phyloP scores from a whole-genome alignment of 2,797 vertebrate genomes.

The Epinephelus coioides region DNA sequence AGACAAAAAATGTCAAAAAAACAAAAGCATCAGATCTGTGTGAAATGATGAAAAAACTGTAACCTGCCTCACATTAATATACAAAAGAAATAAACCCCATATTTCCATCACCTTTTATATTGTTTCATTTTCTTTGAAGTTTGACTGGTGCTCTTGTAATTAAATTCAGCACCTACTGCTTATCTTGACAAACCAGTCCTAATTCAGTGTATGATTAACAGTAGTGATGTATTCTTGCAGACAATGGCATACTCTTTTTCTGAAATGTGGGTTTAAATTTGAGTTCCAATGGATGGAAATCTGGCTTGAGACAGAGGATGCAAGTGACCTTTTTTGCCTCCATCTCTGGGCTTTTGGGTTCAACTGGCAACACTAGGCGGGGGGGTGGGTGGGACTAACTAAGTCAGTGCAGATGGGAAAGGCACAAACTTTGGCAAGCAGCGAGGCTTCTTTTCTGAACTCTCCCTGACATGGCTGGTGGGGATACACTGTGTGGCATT shows the following conservation, averaged over 20 bases:
- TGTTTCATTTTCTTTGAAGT: too few relatives aligned
- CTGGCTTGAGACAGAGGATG: neutral
- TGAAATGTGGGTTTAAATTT: neutral
- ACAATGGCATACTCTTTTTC: neutral
- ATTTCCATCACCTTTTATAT: too few relatives aligned
- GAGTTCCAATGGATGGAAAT: neutral
- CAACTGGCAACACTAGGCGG: neutral
- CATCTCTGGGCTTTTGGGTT: neutral
- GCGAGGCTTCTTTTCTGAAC: neutral
- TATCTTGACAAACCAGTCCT: too few relatives aligned
- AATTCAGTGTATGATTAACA: too few relatives aligned
- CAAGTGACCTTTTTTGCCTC: neutral
- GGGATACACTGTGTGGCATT: constrained; percentile 1
- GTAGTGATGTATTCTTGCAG: neutral
- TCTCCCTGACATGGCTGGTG: constrained; percentile 7
- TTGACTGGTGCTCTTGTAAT: too few relatives aligned
- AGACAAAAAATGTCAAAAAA: too few relatives aligned
- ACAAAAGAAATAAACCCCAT: too few relatives aligned
- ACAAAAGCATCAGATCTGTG: too few relatives aligned
- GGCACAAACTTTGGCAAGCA: constrained; percentile 12
- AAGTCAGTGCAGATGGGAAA: neutral
- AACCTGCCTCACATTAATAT: too few relatives aligned
- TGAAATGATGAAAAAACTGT: too few relatives aligned
- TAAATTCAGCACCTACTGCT: too few relatives aligned
- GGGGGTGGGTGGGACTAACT: neutral